Conservation (phyloP, 1,140 invertebrate species). For the Pentalonia nigronervosa region DNA sequence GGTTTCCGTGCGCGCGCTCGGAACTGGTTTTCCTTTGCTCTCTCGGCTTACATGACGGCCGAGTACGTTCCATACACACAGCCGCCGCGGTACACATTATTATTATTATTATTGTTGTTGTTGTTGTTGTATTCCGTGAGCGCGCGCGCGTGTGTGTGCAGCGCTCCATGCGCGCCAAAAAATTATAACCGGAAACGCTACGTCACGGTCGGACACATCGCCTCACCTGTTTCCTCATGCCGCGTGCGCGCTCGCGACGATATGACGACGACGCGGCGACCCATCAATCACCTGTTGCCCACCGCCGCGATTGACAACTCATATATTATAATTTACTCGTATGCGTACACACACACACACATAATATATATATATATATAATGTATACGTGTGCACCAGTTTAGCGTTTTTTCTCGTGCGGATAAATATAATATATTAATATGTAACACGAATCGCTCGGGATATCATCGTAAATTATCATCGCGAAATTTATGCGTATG, state of each 20-base stretch:
- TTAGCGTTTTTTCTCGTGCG: neutral
- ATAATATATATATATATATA: too few relatives aligned
- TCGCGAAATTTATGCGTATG: neutral
- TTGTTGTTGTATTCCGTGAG: neutral
- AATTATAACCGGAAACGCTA: slow-evolving; percentile 48
- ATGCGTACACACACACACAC: neutral
- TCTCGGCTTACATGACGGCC: neutral
- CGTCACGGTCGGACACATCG: slow-evolving; percentile 34
- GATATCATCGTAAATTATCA: neutral
- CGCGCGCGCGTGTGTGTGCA: neutral
- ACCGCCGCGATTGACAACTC: slow-evolving; percentile 14
- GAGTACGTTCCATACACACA: neutral
- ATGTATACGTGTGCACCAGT: neutral
- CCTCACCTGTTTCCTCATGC: neutral
- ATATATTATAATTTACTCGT: neutral
- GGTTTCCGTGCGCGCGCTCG: slow-evolving; percentile 48
- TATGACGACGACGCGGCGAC: neutral
- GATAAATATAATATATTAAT: neutral
- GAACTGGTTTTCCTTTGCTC: slow-evolving; percentile 37
- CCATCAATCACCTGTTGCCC: slow-evolving; percentile 30
- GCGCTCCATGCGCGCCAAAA: slow-evolving; percentile 17
- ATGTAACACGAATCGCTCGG: neutral
- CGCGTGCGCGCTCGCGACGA: slow-evolving; percentile 18
- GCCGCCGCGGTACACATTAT: slow-evolving; percentile 4
- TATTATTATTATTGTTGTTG: neutral